Conservation (phyloP, 2,113 vertebrate species). For the Ochotona princeps region DNA sequence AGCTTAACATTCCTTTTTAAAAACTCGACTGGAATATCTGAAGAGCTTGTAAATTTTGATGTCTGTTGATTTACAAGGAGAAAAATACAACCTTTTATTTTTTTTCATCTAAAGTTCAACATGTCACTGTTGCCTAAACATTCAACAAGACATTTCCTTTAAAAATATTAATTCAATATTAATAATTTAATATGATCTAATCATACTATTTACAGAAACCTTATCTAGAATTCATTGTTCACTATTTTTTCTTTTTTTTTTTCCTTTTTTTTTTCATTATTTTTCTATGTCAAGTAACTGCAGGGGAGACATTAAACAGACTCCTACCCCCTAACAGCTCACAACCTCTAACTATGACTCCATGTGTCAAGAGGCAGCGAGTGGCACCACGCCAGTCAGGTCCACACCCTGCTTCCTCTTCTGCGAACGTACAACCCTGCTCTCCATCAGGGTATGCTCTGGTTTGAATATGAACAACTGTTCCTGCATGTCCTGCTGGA, state of each 20-base stretch:
- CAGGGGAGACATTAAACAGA: neutral
- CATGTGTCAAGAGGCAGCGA: conserved; percentile 2
- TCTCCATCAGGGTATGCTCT: too few relatives aligned
- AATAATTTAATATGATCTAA: conserved; percentile 16
- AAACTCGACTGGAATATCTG: conserved; percentile 92
- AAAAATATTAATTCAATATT: conserved; percentile 35
- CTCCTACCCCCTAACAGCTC: neutral
- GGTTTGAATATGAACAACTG: neutral
- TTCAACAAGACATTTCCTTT: neutral
- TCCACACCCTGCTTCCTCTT: neutral
- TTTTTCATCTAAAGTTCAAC: conserved; percentile 54
- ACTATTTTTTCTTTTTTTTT: too few relatives aligned
- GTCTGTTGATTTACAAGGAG: conserved; percentile 84
- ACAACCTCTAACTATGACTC: neutral
- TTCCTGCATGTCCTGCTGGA: neutral
- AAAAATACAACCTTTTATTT: conserved; percentile 33
- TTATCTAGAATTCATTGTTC: neutral
- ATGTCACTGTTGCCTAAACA: conserved; percentile 41
- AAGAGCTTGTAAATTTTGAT: conserved; percentile 89
- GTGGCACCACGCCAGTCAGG: neutral
- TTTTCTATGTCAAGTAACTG: conserved; percentile 17
- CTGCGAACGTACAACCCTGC: too few relatives aligned
- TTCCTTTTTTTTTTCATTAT: neutral
- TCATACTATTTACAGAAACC: neutral
- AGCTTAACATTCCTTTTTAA: conserved; percentile 93